Conservation (phyloP, 2,888 invertebrate genomes). For the Thecocarcelia acutangulata region DNA sequence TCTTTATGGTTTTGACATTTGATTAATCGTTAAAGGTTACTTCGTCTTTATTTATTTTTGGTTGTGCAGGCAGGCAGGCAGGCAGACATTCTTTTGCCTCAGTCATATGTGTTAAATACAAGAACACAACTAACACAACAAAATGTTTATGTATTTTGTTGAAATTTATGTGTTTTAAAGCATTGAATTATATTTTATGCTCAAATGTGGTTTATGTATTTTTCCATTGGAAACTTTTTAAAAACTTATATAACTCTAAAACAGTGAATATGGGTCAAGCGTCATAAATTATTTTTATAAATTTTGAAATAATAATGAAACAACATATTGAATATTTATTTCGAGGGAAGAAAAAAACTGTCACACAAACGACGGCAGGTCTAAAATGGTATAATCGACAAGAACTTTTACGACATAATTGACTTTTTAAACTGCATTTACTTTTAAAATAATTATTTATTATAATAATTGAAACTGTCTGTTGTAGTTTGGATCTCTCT, state of each 20-base stretch:
- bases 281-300: constrained; percentile 17
- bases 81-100: neutral
- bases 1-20: constrained; percentile 66
- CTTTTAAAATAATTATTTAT: too few species aligned
- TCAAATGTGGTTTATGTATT: constrained; percentile 30
- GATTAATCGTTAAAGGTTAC: constrained; percentile 71
- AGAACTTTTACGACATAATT: too few species aligned
- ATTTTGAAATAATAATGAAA: too few species aligned
- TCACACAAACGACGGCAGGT: too few species aligned
- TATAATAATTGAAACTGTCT: too few species aligned
- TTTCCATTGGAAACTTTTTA: constrained; percentile 16
- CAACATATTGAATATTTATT: too few species aligned
- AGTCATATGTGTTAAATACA: constrained; percentile 10
- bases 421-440: too few species aligned
- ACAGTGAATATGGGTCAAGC: constrained; percentile 42
- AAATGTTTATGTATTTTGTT: constrained; percentile 13
- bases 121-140: neutral
- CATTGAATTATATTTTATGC: constrained; percentile 49
- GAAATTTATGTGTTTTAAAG: constrained; percentile 56
- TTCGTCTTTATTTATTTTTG: constrained; percentile 34
- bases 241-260: constrained; percentile 1
- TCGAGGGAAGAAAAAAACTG: too few species aligned
- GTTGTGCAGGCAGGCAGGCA: constrained; percentile 3
- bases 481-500: neutral
- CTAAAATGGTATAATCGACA: too few species aligned